Evolutionary conservation across 2,888 invertebrate genomes (phyloP).

Genomic region (Lochmaea crataegi): DNA sequence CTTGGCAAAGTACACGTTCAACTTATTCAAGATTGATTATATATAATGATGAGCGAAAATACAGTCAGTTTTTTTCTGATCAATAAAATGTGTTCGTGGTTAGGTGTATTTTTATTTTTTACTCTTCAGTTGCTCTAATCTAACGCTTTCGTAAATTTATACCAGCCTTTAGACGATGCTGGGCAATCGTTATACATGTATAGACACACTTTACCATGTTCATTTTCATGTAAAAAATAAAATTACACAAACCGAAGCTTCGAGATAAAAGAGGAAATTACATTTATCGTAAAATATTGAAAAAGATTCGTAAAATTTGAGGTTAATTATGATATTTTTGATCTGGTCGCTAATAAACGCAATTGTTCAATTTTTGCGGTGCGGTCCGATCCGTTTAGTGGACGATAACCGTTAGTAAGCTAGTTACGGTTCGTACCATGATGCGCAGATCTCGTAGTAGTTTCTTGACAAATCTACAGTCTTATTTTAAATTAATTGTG

Average conservation of each 20-base stretch:
- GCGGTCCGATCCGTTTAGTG: no score
- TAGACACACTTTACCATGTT: slow-evolving; percentile 26
- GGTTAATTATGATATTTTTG: no score
- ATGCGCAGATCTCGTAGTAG: no score
- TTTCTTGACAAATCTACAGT: no score
- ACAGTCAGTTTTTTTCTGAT: slow-evolving; percentile 31
- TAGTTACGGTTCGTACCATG: no score
- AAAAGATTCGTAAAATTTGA: not conserved
- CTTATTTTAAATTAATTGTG: no score
- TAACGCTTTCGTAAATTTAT: slow-evolving; percentile 37
- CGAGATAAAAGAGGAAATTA: slow-evolving; percentile 23
- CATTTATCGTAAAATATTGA: not conserved
- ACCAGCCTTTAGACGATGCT: slow-evolving; percentile 31
- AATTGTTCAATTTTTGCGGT: no score
- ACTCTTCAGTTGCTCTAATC: slow-evolving; percentile 32
- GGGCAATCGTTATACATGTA: slow-evolving; percentile 5
- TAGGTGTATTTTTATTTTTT: slow-evolving; percentile 47
- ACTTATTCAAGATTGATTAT: not conserved
- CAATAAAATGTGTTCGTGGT: slow-evolving; percentile 40
- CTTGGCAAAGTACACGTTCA: not conserved
- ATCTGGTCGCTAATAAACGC: no score
- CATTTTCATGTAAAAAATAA: slow-evolving; percentile 41
- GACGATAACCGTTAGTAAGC: no score
- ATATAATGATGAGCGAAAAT: slow-evolving; percentile 4
- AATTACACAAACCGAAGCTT: slow-evolving; percentile 38